A percentile compares a stretch with the other conserved stretches of the same genome.
phyloP scores from a whole-genome alignment of 2,113 vertebrate species.

The Neodon shergylaensis region DNA sequence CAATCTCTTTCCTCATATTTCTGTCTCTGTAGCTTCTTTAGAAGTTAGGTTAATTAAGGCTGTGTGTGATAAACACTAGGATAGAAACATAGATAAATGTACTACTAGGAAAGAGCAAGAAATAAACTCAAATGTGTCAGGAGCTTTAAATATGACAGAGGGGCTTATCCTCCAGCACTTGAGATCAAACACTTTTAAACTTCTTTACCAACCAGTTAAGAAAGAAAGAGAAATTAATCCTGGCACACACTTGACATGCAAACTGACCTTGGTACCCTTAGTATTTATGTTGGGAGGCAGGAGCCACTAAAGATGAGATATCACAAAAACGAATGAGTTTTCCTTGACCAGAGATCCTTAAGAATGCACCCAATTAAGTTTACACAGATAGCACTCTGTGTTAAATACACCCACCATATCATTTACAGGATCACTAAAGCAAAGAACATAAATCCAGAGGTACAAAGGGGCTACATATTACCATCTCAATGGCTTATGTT shows the following conservation, averaged over 20 bases:
- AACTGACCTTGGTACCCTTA: not conserved
- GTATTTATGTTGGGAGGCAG: not conserved
- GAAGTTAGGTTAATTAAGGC: constrained; percentile 55
- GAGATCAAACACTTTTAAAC: not conserved
- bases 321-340: not conserved
- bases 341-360: not conserved
- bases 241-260: not conserved
- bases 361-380: not conserved
- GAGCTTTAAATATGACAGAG: not conserved
- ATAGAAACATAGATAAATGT: not conserved
- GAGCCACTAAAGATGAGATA: not conserved
- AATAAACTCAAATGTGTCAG: not conserved
- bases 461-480: not conserved
- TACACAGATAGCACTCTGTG: not conserved
- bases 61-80: not conserved
- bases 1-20: constrained; percentile 18
- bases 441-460: not conserved
- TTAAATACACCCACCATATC: not conserved
- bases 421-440: not conserved
- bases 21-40: constrained; percentile 43
- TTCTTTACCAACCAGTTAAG: not conserved
- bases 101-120: not conserved
- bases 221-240: constrained; percentile 24
- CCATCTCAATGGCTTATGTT: not conserved
- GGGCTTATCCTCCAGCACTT: not conserved